Evolutionary conservation across 2,797 vertebrate species (phyloP).

Genomic region (Xyrichtys novacula): DNA sequence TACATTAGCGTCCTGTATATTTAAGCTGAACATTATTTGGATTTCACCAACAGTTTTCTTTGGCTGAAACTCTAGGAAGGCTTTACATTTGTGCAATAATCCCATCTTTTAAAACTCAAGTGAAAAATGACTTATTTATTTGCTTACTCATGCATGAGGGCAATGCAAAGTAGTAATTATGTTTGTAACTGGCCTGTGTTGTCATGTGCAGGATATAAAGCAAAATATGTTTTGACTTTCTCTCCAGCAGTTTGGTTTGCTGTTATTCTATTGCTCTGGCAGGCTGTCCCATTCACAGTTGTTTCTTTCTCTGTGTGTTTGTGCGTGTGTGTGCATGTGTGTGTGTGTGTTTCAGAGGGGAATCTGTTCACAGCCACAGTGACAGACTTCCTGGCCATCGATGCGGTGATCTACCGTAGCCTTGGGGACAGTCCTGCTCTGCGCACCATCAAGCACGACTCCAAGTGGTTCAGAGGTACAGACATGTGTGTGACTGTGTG

Average conservation of each 20-base stretch:
- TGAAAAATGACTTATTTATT: slow-evolving; percentile 20
- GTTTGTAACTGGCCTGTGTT: slow-evolving; percentile 44
- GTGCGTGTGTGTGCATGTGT: slow-evolving; percentile 43
- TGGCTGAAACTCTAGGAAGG: slow-evolving; percentile 39
- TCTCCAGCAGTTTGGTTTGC: slow-evolving; percentile 28
- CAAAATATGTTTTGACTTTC: too few species aligned
- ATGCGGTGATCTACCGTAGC: slow-evolving; percentile 97
- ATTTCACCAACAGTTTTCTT: slow-evolving; percentile 7
- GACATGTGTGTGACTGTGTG: background rate
- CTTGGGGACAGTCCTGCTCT: slow-evolving; percentile 92
- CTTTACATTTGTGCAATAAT: slow-evolving; percentile 34
- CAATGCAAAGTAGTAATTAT: slow-evolving; percentile 46
- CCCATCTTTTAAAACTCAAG: slow-evolving; percentile 42
- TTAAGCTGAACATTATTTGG: too few species aligned
- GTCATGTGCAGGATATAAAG: slow-evolving; percentile 15
- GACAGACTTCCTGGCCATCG: slow-evolving; percentile 97
- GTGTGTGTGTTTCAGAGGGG: slow-evolving; percentile 83
- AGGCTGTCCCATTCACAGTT: slow-evolving; percentile 13
- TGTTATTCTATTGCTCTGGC: slow-evolving; percentile 24
- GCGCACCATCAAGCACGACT: slow-evolving; percentile 96
- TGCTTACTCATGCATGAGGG: slow-evolving; percentile 11
- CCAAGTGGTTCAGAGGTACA: slow-evolving; percentile 97
- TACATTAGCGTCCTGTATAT: too few species aligned
- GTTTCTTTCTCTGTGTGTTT: slow-evolving; percentile 15
- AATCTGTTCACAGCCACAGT: slow-evolving; percentile 97